Evolutionary conservation across 2,113 vertebrate genomes (phyloP).

Genomic region (Anthoscopus minutus): DNA sequence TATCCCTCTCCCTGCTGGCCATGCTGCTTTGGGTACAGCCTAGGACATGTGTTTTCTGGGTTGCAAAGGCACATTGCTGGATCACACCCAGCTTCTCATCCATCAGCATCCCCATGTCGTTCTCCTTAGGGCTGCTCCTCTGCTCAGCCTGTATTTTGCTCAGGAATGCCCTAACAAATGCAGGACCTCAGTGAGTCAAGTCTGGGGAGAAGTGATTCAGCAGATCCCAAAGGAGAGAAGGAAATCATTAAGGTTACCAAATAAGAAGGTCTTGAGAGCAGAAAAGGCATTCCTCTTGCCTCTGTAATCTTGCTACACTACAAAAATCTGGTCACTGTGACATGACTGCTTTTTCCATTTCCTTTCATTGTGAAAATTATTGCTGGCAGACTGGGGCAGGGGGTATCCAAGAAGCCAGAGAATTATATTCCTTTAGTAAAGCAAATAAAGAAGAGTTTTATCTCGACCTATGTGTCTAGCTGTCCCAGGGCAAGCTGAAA

Average conservation of each 20-base stretch:
- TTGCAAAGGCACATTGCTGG: neutral
- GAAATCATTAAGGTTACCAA: neutral
- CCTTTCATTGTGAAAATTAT: neutral
- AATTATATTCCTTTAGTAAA: neutral
- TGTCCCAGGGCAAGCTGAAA: neutral
- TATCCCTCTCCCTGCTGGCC: neutral
- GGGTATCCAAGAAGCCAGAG: neutral
- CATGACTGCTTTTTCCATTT: neutral
- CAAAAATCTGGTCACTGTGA: neutral
- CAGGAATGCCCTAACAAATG: neutral
- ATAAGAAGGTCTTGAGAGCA: neutral
- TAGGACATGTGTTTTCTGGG: fast-evolving
- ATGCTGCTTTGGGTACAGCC: neutral
- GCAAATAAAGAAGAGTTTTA: neutral
- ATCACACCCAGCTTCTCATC: neutral
- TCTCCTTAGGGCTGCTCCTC: neutral
- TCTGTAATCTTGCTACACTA: neutral
- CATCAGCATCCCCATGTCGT: neutral
- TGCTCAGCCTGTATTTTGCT: neutral
- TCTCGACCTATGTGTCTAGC: neutral
- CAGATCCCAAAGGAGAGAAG: neutral
- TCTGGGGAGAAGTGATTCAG: neutral
- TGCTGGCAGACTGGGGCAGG: neutral
- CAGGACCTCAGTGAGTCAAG: neutral
- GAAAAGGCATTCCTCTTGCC: neutral